A percentile compares a stretch with the other conserved stretches of the same genome.
These are phyloP conservation scores for Deroplatys truncata DNA, from an alignment of 2,888 invertebrate genomes.

Conservation along the genomic window DNA sequence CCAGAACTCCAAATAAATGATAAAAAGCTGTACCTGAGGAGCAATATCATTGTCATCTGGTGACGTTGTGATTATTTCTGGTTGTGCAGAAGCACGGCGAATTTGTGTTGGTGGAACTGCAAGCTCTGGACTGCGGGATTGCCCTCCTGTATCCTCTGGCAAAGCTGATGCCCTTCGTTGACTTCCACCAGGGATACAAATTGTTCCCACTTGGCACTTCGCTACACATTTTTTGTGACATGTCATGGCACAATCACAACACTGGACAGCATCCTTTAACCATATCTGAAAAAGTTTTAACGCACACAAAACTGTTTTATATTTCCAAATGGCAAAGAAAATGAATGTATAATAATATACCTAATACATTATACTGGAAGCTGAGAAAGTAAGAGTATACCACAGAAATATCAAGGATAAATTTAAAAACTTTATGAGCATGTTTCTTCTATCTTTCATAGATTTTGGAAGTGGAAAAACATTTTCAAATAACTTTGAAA, in stretches of 20 bases:
- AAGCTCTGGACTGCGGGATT: slow-evolving; percentile 31
- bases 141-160: slow-evolving; percentile 11
- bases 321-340: too few relatives aligned
- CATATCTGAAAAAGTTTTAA: slow-evolving; percentile 64
- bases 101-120: slow-evolving; percentile 12
- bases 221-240: slow-evolving; percentile 95
- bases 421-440: too few relatives aligned
- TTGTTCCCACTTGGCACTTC: slow-evolving; percentile 72
- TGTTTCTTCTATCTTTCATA: too few relatives aligned
- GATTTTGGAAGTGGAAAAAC: too few relatives aligned
- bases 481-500: too few relatives aligned
- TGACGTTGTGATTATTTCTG: slow-evolving; percentile 38
- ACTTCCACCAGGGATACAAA: slow-evolving; percentile 47
- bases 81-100: slow-evolving; percentile 34
- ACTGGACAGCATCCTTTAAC: slow-evolving; percentile 93
- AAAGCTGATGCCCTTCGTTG: slow-evolving; percentile 29
- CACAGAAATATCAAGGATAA: too few relatives aligned
- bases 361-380: too few relatives aligned
- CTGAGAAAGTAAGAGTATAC: too few relatives aligned
- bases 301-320: neutral
- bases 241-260: slow-evolving; percentile 81
- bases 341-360: too few relatives aligned
- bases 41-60: slow-evolving; percentile 31
- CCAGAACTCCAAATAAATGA: neutral
- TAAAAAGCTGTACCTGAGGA: neutral